phyloP scores from a whole-genome alignment of 2,797 vertebrate genomes.

The Pangasius sanitwongsei region DNA sequence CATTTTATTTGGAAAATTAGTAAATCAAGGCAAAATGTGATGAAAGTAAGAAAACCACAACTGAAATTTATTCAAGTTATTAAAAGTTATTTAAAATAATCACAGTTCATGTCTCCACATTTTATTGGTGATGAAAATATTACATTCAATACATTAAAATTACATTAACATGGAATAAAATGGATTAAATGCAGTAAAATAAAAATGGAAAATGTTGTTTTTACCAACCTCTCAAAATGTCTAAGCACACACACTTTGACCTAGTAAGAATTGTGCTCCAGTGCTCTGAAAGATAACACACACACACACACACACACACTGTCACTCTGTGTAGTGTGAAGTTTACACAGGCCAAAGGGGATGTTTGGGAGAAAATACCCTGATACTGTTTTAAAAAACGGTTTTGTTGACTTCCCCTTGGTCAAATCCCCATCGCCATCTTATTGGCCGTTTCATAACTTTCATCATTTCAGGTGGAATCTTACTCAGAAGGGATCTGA shows the following conservation, averaged over 20 bases:
- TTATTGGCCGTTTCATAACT: neutral
- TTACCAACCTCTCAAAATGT: neutral
- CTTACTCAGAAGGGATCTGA: neutral
- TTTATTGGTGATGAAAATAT: neutral
- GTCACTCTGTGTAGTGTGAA: neutral
- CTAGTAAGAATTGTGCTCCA: neutral
- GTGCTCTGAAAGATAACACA: neutral
- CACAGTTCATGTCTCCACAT: neutral
- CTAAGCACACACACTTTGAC: neutral
- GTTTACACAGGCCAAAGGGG: constrained; percentile 13
- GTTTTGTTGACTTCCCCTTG: neutral
- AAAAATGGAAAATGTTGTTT: neutral
- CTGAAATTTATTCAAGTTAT: neutral
- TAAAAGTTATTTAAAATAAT: neutral
- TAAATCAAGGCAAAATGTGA: neutral
- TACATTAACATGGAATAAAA: neutral
- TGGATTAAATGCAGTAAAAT: neutral
- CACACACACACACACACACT: neutral
- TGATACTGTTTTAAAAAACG: neutral
- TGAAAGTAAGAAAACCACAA: neutral
- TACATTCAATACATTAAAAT: neutral
- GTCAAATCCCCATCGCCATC: neutral
- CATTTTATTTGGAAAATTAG: neutral
- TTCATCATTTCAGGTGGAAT: neutral
- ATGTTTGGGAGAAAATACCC: constrained; percentile 10